Evolutionary conservation across 2,888 invertebrate species (phyloP), one percentile per base, ranked within the genome.

Genomic region (Danaus chrysippus): DNA sequence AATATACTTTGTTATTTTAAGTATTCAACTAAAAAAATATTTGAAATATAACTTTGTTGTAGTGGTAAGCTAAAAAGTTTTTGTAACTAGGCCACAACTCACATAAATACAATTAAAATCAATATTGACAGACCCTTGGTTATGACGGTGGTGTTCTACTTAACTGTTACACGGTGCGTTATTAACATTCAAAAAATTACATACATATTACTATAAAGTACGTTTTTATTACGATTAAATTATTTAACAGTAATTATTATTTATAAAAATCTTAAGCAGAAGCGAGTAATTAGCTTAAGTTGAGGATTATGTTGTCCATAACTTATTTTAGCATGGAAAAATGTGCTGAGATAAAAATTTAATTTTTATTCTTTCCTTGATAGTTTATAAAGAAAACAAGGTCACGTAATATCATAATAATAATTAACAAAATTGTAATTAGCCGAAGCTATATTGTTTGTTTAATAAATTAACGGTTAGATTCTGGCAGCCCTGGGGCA

Each of bases 21-120:
- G 6, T 34, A 34, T 34, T 46, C 15, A 15, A 46, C 8, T 13
- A n/a, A 43, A n/a, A 10, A n/a, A 11, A 9, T 43, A 10, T 11
- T n/a, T n/a, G 10, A 12, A 43, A n/a, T 43, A n/a, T 12, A 43
- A 43, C 11, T n/a, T 43, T n/a, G 3, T 11, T n/a, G n/a, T 43
- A 12, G n/a, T 43, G 11, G 12, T 43, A 43, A n/a, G 2, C 43
- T 43, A n/a, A 43, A n/a, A n/a, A n/a, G 46, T 49, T 17, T 49
- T 49, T 17, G 49, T 49, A 49, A 49, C 17, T 49, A 49, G 49
- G 49, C 49, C 49, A 17, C 17, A 15, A n/a, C 15, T 46, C 46
- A 46, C 49, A 49, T 17, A 10, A 49, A 49, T 49, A 17, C 17
- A 17, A 49, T 49, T 49, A 17, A 49, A 49, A 49, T 49, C 49